Evolutionary conservation across 2,888 invertebrate genomes (phyloP), one percentile per base, ranked within the genome.

Genomic region (Troides aeacus): DNA sequence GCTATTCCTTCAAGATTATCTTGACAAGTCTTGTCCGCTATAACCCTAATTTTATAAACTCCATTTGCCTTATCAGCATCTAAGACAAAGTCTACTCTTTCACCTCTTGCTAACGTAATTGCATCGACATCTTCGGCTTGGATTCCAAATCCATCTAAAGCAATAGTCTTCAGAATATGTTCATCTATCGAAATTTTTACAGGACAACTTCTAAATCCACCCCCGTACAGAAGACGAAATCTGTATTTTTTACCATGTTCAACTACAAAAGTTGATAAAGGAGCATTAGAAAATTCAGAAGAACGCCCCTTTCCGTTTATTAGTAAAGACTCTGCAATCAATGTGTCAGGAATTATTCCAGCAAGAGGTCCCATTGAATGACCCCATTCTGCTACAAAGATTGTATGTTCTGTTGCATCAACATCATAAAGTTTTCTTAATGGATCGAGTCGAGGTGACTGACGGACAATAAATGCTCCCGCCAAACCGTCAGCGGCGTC

Each of bases 81-180:
- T 68, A 97, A 76, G 66, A 97, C 93, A 76, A 97, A 95, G 84
- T 97, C 97, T 15, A 94, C 94, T 66, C 97, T 92, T 84, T 97
- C 97, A 4, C 97, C 97, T 87, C 95, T 94, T 6, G 94, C 93
- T 50, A 96, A 78, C 66, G 91, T 92, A 58, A 96, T 88, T 7
- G 94, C 93, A 60, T 86, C 86, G 1, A 94, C 94, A 71, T 93
- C 86, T 74, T 94, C 90, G 0, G 95, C 93, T 64, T 92, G 86
- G 24, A 96, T 93, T 60, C 94, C 92, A 77, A 95, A 93, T 0
- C 96, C 96, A 81, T 97, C 97, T 69, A 96, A 89, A 23, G 95
- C 93, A 61, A 97, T 94, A 17, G 96, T 87, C 74, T 93, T 88
- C 69, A 97, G 79, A 21, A 86, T 78, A 80, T 97, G 97, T 65